Conservation (phyloP, 2,888 invertebrate genomes). For the Caenorhabditis sp. region DNA sequence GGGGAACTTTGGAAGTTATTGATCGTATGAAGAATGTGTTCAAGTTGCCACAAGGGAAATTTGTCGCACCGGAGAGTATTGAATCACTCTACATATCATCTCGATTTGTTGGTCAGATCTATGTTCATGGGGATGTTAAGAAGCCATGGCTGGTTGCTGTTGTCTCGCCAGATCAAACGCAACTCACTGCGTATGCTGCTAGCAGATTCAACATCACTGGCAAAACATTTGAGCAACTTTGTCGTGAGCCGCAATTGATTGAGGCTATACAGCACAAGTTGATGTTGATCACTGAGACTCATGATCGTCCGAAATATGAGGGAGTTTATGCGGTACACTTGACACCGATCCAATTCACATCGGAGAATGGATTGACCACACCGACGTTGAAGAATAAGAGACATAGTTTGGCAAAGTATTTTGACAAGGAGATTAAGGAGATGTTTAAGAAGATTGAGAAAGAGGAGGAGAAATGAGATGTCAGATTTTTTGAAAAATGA, state of each 20-base stretch:
- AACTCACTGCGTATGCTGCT: background rate
- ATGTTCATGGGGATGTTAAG: slow-evolving; percentile 34
- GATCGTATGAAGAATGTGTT: slow-evolving; percentile 61
- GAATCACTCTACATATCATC: slow-evolving; percentile 34
- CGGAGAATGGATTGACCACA: slow-evolving; percentile 5
- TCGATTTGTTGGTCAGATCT: slow-evolving; percentile 32
- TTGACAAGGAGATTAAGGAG: slow-evolving; percentile 2
- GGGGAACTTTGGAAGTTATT: slow-evolving; percentile 58
- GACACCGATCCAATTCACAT: slow-evolving; percentile 3
- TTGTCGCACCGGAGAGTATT: slow-evolving; percentile 35
- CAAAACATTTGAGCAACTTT: background rate
- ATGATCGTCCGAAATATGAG: background rate
- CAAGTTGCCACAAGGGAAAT: slow-evolving; percentile 57
- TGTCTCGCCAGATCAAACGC: slow-evolving; percentile 29
- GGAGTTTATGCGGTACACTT: slow-evolving; percentile 6
- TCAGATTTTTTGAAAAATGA: too few relatives aligned
- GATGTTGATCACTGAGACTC: background rate
- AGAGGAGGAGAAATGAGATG: background rate
- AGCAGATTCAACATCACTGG: background rate
- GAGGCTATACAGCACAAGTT: background rate
- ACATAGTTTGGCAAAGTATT: slow-evolving; percentile 3
- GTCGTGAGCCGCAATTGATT: background rate
- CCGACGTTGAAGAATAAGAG: slow-evolving; percentile 9
- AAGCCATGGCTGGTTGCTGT: slow-evolving; percentile 38
- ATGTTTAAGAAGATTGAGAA: slow-evolving; percentile 7